Evolutionary conservation across 2,113 vertebrate species (phyloP), one percentile per base, ranked within the genome.

Genomic region (Pungitius pungitius): DNA sequence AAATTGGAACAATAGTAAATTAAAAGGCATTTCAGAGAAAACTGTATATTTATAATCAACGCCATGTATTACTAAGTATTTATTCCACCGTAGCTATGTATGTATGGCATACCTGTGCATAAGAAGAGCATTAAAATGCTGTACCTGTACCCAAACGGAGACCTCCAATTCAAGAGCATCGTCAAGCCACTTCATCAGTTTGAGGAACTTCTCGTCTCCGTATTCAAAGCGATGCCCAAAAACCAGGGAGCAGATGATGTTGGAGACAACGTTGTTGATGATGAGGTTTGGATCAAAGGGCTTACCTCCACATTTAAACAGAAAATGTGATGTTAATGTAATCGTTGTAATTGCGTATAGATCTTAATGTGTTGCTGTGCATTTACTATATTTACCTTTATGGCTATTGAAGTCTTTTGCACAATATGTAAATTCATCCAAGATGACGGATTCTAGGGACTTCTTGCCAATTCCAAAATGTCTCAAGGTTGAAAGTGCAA

Each of bases 171-270:
- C 33, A 0, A 86, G 3, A 0, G 15, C 71, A 52, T 91, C 81
- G 30, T 89, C 90, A 47, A 93, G 61, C 0, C 83, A 70, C 40
- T 56, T 84, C 49, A 95, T 87, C 62, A 96, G 57, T 59, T 93
- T 91, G 71, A 78, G 86, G 80, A 96, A 95, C 43, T 35, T 52
- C 49, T 52, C 62, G 68, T 96, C 92, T 2, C 81, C 42, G 49
- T 96, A 95, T 8, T 96, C 92, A 2, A 94, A 96, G 69, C 93
- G 92, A 35, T 87, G 86, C 18, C 95, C 95, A 63, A 95, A 96
- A 58, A 93, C 93, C 89, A 96, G 77, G 10, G 89, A 93, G 59
- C 92, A 96, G 86, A 96, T 96, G 67, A 96, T 90, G 72, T 96
- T 96, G 0, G 94, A 94, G 78, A 95, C 91, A 20, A 92, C 89